Evolutionary conservation across 2,888 invertebrate species (phyloP).

Genomic region (Aleiodes alternator): DNA sequence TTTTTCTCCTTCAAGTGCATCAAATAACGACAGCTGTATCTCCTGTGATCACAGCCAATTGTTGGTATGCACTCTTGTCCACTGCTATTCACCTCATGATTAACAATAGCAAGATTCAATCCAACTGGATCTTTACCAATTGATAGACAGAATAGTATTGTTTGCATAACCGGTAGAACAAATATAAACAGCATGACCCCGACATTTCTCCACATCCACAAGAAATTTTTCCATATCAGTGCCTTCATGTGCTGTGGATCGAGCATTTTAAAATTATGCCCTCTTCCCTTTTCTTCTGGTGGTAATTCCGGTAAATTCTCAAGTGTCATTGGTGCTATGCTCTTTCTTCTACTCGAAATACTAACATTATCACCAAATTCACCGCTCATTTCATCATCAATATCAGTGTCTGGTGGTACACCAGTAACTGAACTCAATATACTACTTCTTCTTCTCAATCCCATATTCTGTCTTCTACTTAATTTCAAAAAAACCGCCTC

Average conservation of each 20-base stretch:
- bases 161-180: conserved; percentile 90
- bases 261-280: conserved; percentile 78
- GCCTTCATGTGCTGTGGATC: conserved; percentile 86
- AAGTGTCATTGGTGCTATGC: conserved; percentile 79
- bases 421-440: conserved; percentile 84
- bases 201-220: conserved; percentile 90
- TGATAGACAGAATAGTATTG: conserved; percentile 90
- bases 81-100: conserved; percentile 81
- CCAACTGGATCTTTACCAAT: conserved; percentile 91
- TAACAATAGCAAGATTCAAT: conserved; percentile 87
- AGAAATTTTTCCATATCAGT: conserved; percentile 91
- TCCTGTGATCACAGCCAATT: conserved; percentile 80
- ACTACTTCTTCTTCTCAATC: conserved; percentile 87
- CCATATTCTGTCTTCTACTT: conserved; percentile 87
- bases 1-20: conserved; percentile 82
- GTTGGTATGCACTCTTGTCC: conserved; percentile 67
- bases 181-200: conserved; percentile 90
- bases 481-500: conserved; percentile 90
- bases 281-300: conserved; percentile 80
- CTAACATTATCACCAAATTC: conserved; percentile 92
- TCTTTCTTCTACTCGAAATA: conserved; percentile 82
- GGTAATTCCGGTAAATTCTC: conserved; percentile 79
- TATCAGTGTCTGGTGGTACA: conserved; percentile 71
- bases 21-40: conserved; percentile 88
- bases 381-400: conserved; percentile 84